Evolutionary conservation across 2,888 invertebrate species (phyloP).

Genomic region (Zygogramma bicolorata): DNA sequence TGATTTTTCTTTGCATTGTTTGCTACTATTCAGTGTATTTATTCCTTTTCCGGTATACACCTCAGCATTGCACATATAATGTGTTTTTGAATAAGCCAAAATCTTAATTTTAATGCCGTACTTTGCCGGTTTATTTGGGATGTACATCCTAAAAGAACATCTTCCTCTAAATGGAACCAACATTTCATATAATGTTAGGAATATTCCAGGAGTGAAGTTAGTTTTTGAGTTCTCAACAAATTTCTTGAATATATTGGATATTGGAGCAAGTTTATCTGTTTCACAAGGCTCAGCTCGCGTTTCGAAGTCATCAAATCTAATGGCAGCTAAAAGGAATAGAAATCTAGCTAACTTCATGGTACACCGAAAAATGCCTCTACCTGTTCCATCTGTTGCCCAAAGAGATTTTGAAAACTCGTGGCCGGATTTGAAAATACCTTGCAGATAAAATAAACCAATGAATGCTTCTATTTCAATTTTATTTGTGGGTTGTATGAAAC

Average conservation of each 20-base stretch:
- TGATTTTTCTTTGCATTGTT: constrained; percentile 4
- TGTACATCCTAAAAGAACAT: no score
- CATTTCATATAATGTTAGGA: no score
- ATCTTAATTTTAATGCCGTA: no score
- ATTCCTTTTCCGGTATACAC: constrained; percentile 19
- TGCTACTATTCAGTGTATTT: background rate
- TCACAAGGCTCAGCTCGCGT: constrained; percentile 30
- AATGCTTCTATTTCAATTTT: constrained; percentile 34
- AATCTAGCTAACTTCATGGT: constrained; percentile 41
- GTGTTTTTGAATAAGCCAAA: constrained; percentile 32
- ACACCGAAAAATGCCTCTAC: constrained; percentile 37
- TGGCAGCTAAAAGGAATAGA: constrained; percentile 32
- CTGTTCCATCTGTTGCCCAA: constrained; percentile 43
- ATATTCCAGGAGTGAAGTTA: constrained; percentile 32
- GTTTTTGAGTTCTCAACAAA: constrained; percentile 35
- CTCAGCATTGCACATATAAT: constrained; percentile 29
- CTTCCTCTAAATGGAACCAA: no score
- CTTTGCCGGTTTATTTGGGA: no score
- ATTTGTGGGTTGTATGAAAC: background rate
- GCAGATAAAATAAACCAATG: constrained; percentile 42
- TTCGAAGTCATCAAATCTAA: constrained; percentile 30
- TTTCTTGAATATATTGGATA: constrained; percentile 36
- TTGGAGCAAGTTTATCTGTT: constrained; percentile 34
- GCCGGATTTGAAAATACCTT: constrained; percentile 42
- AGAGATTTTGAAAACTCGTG: constrained; percentile 41